phyloP scores from a whole-genome alignment of 1,140 invertebrate species.

The Triops longicaudatus region DNA sequence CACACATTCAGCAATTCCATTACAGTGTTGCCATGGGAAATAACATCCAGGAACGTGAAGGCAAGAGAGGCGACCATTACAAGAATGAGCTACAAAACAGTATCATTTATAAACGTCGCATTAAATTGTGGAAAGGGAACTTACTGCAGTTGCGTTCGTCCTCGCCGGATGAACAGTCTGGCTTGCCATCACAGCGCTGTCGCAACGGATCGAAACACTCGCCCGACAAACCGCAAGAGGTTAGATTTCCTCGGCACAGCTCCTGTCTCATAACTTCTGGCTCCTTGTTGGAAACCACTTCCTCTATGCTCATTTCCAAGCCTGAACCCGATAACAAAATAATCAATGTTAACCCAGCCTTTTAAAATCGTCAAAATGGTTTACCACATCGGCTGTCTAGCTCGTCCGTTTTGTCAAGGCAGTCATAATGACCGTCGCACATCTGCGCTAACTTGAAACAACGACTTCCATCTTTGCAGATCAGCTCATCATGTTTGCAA shows the following conservation, averaged over 20 bases:
- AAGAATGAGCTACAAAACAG: slow-evolving; percentile 14
- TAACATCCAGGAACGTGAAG: slow-evolving; percentile 17
- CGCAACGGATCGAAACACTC: slow-evolving; percentile 17
- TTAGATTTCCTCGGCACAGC: not conserved
- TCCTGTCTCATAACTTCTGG: not conserved
- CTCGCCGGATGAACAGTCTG: slow-evolving; percentile 45
- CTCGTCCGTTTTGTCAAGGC: slow-evolving; percentile 10
- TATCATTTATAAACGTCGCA: not conserved
- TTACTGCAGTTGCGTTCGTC: slow-evolving; percentile 57
- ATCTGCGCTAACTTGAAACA: slow-evolving; percentile 4
- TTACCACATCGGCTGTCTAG: not conserved
- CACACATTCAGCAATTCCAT: slow-evolving; percentile 40
- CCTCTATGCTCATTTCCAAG: not conserved
- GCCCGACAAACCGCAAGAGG: not conserved
- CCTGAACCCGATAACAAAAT: not conserved
- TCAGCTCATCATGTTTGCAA: not conserved
- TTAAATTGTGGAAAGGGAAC: not conserved
- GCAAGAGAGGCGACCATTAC: slow-evolving; percentile 20
- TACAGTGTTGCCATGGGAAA: slow-evolving; percentile 53
- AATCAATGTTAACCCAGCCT: not conserved
- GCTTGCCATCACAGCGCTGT: slow-evolving; percentile 42
- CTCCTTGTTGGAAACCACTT: not conserved
- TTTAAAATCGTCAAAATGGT: not conserved
- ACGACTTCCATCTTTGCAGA: slow-evolving; percentile 7
- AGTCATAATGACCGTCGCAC: slow-evolving; percentile 6